Percentiles rank a stretch among this genome's conserved stretches.
Conservation (phyloP, 2,888 invertebrate genomes). For the Dynastes hyllus region DNA sequence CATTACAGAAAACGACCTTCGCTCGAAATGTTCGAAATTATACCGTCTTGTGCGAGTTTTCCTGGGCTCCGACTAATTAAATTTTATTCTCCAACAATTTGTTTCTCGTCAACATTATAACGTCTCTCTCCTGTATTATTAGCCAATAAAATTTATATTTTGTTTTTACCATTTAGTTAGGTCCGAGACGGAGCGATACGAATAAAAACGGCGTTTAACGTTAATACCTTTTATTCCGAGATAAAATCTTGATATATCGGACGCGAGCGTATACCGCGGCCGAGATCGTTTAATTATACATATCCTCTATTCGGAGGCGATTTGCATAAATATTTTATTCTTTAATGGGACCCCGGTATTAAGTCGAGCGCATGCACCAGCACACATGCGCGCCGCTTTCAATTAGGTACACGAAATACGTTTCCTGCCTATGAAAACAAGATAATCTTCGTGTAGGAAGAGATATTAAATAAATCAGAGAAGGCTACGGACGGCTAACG, state of each 20-base stretch:
- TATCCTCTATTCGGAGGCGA: constrained; percentile 13
- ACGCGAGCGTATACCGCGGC: constrained; percentile 3
- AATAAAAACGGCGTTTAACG: background rate
- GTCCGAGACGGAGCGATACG: background rate
- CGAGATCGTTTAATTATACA: constrained; percentile 10
- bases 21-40: background rate
- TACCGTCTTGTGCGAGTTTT: background rate
- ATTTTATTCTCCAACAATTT: constrained; percentile 6
- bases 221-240: constrained; percentile 10
- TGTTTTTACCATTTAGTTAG: background rate
- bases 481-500: background rate
- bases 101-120: background rate
- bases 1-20: constrained; percentile 2
- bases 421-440: constrained; percentile 12
- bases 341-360: constrained; percentile 15
- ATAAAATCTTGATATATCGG: constrained; percentile 2
- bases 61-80: background rate
- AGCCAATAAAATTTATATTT: background rate
- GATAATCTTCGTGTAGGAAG: constrained; percentile 12
- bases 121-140: background rate
- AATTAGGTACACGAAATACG: constrained; percentile 2
- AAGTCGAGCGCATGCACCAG: background rate
- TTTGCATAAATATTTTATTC: constrained; percentile 38
- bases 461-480: constrained; percentile 3
- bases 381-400: constrained; percentile 10